Evolutionary conservation across 2,113 vertebrate species (phyloP).

Genomic region (Delphinus delphis): DNA sequence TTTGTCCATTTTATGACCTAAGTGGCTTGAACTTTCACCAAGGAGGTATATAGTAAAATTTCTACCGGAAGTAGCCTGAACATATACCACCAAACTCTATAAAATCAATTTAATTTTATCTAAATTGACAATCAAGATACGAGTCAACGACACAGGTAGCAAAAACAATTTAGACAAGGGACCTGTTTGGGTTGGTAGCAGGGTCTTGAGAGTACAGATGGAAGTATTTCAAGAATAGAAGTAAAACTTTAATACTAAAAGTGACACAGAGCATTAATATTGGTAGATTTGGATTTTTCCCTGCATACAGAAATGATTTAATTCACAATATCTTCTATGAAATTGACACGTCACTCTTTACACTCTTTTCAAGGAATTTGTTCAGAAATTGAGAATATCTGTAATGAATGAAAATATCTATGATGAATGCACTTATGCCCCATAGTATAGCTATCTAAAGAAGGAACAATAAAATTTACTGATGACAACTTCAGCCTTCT

Average conservation of each 20-base stretch:
- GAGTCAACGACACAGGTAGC: not conserved
- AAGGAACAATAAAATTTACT: not conserved
- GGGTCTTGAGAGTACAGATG: not conserved
- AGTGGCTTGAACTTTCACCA: not conserved
- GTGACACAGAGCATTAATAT: not conserved
- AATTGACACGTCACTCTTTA: not conserved
- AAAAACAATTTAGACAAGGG: not conserved
- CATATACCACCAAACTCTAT: not conserved
- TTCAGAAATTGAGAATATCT: not conserved
- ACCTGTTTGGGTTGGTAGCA: not conserved
- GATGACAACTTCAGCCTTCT: conserved; percentile 1
- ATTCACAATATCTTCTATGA: not conserved
- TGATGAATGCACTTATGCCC: not conserved
- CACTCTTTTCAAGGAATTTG: not conserved
- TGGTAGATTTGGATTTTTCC: not conserved
- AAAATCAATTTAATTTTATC: not conserved
- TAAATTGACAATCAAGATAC: not conserved
- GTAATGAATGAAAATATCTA: not conserved
- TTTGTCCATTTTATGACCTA: not conserved
- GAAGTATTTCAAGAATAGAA: not conserved
- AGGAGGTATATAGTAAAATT: not conserved
- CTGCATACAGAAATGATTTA: not conserved
- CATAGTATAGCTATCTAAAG: not conserved
- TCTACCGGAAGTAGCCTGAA: not conserved
- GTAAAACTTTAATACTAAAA: not conserved